These are phyloP conservation scores for Beroe ovata DNA, from an alignment of 37 sponge, comb jelly and placozoan species.

Conservation along the genomic window DNA sequence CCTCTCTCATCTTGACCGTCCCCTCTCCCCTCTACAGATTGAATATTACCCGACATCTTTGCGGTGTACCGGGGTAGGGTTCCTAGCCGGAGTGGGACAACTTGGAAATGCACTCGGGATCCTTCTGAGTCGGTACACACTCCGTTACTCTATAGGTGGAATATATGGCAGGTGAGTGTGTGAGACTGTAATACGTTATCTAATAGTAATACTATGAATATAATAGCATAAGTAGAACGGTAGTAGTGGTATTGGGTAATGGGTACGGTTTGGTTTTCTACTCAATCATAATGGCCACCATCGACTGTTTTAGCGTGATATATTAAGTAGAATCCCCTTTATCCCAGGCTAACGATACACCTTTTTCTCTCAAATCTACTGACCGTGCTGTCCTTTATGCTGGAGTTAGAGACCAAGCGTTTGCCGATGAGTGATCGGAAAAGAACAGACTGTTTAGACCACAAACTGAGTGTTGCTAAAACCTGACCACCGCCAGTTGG, in stretches of 20 bases:
- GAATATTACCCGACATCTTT: slow-evolving; percentile 48
- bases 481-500: no score
- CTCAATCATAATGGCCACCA: no score
- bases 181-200: no score
- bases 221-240: no score
- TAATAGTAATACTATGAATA: no score
- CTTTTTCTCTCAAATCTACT: slow-evolving; percentile 47
- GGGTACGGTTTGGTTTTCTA: no score
- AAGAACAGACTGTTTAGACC: slow-evolving; percentile 43
- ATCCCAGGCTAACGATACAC: slow-evolving; percentile 53
- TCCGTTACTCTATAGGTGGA: not conserved
- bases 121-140: not conserved
- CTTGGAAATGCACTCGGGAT: slow-evolving; percentile 37
- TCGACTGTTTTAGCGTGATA: no score
- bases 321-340: no score
- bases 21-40: not conserved
- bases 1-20: no score
- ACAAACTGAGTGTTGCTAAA: slow-evolving; percentile 16
- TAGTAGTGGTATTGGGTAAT: no score
- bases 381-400: slow-evolving; percentile 58
- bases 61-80: slow-evolving; percentile 52
- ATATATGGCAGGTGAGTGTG: slow-evolving; percentile 53
- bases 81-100: slow-evolving; percentile 56
- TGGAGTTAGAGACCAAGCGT: slow-evolving; percentile 51
- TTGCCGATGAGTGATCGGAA: slow-evolving; percentile 44